Evolutionary conservation across 1,140 invertebrate species (phyloP), one percentile per base, ranked within the genome.

Genomic region (Drosophila yakuba): DNA sequence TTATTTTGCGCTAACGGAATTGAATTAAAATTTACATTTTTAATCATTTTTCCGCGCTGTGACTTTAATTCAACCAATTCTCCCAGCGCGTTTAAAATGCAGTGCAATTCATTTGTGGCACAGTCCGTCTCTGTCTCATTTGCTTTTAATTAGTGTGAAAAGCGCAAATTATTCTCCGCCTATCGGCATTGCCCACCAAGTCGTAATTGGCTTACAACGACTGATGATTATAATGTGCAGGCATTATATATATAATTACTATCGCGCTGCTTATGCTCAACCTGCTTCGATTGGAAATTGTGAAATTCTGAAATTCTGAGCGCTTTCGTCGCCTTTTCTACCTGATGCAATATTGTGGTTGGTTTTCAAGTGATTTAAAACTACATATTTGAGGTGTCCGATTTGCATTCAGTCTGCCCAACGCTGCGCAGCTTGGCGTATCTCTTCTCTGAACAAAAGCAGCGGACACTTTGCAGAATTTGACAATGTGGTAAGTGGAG

Each of bases 1-100:
- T 45, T 71, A 55, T 75, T 78, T 77, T 68, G 61, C 58, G 59
- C 78, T 44, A 56, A 15, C 56, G 72, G 77, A 86, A 86, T 88
- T 83, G 79, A 86, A 86, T 86, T 86, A 86, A 86, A 86, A 86
- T 86, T 86, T 88, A 86, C 83, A 86, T 86, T 86, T 86, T 86
- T 86, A 86, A 86, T 86, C 83, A 86, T 88, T 78, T 80, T 83
- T 66, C 59, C 67, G 77, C 78, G 76, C 62, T 67, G 32, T 52
- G 84, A 61, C 83, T 82, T 88, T 86, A 86, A 86, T 83, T 77
- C 74, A 38, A 68, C 59, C 39, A 47, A 32, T 32, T 32, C 32
- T 32, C 38, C 55, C 23, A 47, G 7, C 45, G 20, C 39, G 14
- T 51, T 52, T 50, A 45, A 60, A 58, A 38, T 50, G 55, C 75